Percentiles rank a stretch among this genome's conserved stretches.
Conservation (phyloP, 2,113 vertebrate genomes). For the Echinops telfairi region DNA sequence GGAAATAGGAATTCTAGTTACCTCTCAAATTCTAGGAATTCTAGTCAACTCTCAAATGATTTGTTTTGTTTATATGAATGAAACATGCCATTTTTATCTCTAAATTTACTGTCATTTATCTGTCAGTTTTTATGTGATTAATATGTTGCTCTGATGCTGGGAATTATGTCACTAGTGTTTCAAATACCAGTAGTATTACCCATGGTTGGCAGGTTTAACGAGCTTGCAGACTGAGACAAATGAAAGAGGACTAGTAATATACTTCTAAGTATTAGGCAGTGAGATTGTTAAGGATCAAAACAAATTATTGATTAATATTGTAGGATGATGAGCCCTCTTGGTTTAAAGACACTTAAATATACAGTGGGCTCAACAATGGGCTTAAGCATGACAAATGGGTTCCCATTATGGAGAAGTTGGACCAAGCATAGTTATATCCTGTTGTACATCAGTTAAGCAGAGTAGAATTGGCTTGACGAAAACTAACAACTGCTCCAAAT, state of each 20-base stretch:
- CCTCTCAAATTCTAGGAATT: no score
- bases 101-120: neutral
- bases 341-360: neutral
- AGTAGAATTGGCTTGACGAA: neutral
- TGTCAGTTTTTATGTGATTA: neutral
- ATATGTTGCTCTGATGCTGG: neutral
- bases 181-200: neutral
- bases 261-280: neutral
- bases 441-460: neutral
- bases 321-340: neutral
- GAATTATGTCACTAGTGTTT: neutral
- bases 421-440: neutral
- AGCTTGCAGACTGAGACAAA: neutral
- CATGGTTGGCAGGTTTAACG: neutral
- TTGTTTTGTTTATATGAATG: conserved; percentile 1
- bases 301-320: neutral
- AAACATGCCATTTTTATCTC: conserved; percentile 32
- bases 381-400: neutral
- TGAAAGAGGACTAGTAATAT: neutral
- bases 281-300: neutral
- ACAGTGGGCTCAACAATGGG: neutral
- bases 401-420: neutral
- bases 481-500: neutral
- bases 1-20: neutral
- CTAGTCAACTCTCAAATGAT: neutral